Conservation (phyloP, 2,888 invertebrate species). For the Trypoxylon attenuatum region DNA sequence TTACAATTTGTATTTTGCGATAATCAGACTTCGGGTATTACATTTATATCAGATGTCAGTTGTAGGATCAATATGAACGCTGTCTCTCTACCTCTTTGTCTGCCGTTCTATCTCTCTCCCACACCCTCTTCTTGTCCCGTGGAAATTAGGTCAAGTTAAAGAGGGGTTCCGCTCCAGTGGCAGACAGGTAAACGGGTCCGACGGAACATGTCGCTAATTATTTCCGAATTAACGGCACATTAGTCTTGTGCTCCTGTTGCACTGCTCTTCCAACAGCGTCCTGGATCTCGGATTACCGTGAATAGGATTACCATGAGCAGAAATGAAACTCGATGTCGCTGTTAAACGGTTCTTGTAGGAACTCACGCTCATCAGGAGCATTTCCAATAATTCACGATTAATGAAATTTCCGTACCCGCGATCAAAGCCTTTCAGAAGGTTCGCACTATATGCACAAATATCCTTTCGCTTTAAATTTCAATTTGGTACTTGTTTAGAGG, state of each 20-base stretch:
- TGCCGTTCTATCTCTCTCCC: too few species aligned
- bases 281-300: slow-evolving; percentile 43
- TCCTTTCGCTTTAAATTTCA: too few species aligned
- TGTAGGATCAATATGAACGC: neutral
- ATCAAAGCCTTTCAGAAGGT: too few species aligned
- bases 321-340: slow-evolving; percentile 45
- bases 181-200: slow-evolving; percentile 40
- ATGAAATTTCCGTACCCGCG: slow-evolving; percentile 4
- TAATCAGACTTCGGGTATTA: too few species aligned
- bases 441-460: too few species aligned
- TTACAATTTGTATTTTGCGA: too few species aligned
- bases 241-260: slow-evolving; percentile 49
- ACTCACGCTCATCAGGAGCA: slow-evolving; percentile 17
- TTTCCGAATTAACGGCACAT: slow-evolving; percentile 60
- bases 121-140: slow-evolving; percentile 36
- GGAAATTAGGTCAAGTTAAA: slow-evolving; percentile 54
- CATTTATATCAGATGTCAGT: too few species aligned
- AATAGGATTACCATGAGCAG: slow-evolving; percentile 45
- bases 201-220: slow-evolving; percentile 54
- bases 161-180: slow-evolving; percentile 29
- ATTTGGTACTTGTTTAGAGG: too few species aligned
- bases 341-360: slow-evolving; percentile 35
- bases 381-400: slow-evolving; percentile 33
- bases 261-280: slow-evolving; percentile 34
- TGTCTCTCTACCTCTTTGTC: too few species aligned